Percentiles rank a stretch among this genome's conserved stretches.
Evolutionary conservation across 64 coral and sea anemone genomes (phyloP).

Genomic region (Actinia equina): DNA sequence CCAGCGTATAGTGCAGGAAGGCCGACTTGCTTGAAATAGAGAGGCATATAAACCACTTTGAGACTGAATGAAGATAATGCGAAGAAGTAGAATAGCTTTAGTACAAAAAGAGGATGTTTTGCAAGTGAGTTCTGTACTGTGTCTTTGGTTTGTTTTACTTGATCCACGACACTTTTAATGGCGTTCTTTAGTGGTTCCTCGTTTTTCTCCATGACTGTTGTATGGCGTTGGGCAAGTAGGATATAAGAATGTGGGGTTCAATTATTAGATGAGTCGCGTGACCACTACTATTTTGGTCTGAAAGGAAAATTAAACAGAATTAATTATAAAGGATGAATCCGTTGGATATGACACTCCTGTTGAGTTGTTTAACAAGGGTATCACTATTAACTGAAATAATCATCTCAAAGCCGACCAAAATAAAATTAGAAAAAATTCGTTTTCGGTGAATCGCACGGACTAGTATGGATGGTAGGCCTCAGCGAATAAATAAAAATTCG

Average conservation of each 20-base stretch:
- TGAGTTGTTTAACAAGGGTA: too few relatives aligned
- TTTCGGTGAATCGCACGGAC: too few relatives aligned
- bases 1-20: slow-evolving; percentile 22
- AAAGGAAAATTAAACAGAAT: too few relatives aligned
- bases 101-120: not conserved
- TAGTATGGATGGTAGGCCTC: too few relatives aligned
- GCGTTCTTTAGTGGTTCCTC: not conserved
- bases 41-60: slow-evolving; percentile 30
- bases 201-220: not conserved
- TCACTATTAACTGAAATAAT: too few relatives aligned
- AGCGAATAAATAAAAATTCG: too few relatives aligned
- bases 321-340: too few relatives aligned
- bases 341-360: too few relatives aligned
- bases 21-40: slow-evolving; percentile 35
- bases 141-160: slow-evolving; percentile 14
- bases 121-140: not conserved
- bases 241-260: not conserved
- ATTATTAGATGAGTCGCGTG: too few relatives aligned
- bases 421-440: too few relatives aligned
- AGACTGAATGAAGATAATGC: slow-evolving; percentile 16
- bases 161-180: not conserved
- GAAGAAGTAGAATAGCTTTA: slow-evolving; percentile 27
- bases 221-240: not conserved
- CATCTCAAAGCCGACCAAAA: too few relatives aligned
- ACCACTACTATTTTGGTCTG: too few relatives aligned